phyloP scores from a whole-genome alignment of 92 coral and sea anemone species.

The Palythoa grandis region DNA sequence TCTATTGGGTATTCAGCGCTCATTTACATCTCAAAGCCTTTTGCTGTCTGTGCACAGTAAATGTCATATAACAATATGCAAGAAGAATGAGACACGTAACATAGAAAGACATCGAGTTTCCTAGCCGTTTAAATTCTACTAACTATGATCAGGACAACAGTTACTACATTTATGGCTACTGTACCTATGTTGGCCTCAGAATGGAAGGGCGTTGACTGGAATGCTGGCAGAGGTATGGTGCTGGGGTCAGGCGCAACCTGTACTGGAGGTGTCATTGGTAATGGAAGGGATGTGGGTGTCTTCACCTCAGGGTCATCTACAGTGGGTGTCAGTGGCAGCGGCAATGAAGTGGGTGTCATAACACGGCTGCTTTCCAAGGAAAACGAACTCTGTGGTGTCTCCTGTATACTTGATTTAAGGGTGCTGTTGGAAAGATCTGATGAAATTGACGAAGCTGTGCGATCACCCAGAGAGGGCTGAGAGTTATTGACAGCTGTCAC shows the following conservation, averaged over 20 bases:
- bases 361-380: constrained; percentile 50
- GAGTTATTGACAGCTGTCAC: constrained; percentile 81
- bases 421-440: constrained; percentile 87
- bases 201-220: constrained; percentile 63
- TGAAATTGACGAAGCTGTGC: constrained; percentile 75
- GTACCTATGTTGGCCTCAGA: constrained; percentile 7
- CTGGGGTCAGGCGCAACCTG: constrained; percentile 59
- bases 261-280: constrained; percentile 50
- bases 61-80: no score
- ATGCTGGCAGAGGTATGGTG: constrained; percentile 62
- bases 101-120: no score
- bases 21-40: no score
- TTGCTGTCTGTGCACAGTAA: no score
- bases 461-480: constrained; percentile 63
- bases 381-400: constrained; percentile 68
- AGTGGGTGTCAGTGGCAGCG: constrained; percentile 76
- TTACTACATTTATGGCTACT: neutral
- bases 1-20: no score
- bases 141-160: neutral
- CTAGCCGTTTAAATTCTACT: no score
- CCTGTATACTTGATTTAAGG: constrained; percentile 65
- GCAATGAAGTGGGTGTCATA: constrained; percentile 82
- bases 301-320: constrained; percentile 27
- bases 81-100: no score
- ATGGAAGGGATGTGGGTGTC: constrained; percentile 60